Conservation (phyloP, 2,113 vertebrate genomes). For the Notothenia coriiceps region DNA sequence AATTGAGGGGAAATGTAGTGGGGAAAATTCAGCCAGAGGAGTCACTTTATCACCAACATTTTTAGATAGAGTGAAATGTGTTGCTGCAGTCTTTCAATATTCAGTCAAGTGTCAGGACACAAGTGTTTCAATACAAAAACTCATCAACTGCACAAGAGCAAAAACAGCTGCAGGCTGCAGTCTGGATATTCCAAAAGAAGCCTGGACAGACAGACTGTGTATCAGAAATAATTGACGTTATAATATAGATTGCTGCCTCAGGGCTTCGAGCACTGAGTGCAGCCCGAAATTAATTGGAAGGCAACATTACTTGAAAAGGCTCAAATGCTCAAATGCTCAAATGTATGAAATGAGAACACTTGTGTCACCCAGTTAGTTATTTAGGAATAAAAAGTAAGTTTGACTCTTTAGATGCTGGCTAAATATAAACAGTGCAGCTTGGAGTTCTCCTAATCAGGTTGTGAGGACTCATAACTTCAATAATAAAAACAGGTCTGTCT, state of each 20-base stretch:
- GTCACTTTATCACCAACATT: slow-evolving; percentile 10
- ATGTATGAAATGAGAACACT: slow-evolving; percentile 35
- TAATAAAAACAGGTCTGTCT: slow-evolving; percentile 51
- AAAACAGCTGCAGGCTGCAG: slow-evolving; percentile 25
- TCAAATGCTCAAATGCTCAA: slow-evolving; percentile 2
- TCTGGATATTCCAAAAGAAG: slow-evolving; percentile 8
- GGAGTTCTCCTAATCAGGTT: slow-evolving; percentile 26
- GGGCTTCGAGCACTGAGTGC: slow-evolving; percentile 25
- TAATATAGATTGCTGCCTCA: slow-evolving; percentile 26
- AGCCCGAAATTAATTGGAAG: slow-evolving; percentile 35
- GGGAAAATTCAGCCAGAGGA: slow-evolving; percentile 12
- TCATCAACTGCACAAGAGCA: slow-evolving; percentile 15
- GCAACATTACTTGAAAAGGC: slow-evolving; percentile 16
- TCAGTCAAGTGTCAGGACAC: slow-evolving; percentile 13
- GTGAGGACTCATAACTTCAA: slow-evolving; percentile 22
- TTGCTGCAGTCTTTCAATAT: slow-evolving; percentile 20
- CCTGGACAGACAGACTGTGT: background rate
- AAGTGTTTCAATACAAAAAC: slow-evolving; percentile 6
- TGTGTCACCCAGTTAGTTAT: slow-evolving; percentile 26
- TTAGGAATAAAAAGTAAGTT: background rate
- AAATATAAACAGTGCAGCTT: slow-evolving; percentile 17
- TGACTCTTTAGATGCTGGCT: background rate
- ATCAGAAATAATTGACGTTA: slow-evolving; percentile 32
- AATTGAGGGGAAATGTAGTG: background rate
- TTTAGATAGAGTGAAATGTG: slow-evolving; percentile 20